Evolutionary conservation across 92 coral and sea anemone species (phyloP), one percentile per base, ranked within the genome.

Genomic region (Montipora capitata): DNA sequence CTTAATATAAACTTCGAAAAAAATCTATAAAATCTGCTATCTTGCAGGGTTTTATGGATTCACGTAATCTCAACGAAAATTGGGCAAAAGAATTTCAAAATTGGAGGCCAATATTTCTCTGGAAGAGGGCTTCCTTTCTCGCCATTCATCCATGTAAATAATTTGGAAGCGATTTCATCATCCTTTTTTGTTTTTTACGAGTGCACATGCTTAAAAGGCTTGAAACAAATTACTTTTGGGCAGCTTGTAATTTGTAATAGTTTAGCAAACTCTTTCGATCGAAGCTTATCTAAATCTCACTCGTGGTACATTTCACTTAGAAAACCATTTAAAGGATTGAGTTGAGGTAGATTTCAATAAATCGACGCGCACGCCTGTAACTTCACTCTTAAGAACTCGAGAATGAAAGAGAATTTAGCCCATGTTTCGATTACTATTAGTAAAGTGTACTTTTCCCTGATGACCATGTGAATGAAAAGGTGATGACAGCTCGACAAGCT

Each of bases 61-160:
- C 35, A 67, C 3, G 10, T 3, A 17, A 17, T 4, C 20, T 14
- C 10, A 12, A 6, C 43, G 10, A 9, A 9, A 42, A 71, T 15
- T 8, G 35, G 72, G 15, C 39, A 62, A 63, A 59, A 74, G 85
- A 80, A 80, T 80, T 80, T 75, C 16, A 80, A 80, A 80, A 80
- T 49, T 45, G 85, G 49, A 45, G 75, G 59, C 85, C 75, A 80
- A 80, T 80, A 80, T 80, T 66, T 48, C 67, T 48, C 1, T 14
- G 64, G 7, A 27, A 62, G 35, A 49, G 67, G 39, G 67, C 62
- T 49, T 39, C 13, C 74, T 40, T 40, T 77, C 66, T 16, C 15
- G 56, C 13, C 41, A 9, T 16, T 59, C 6, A 18, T 49, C 67
- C 85, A 80, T 48, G 71, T 71, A 62, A 61, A 1, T 7, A 0